A percentile compares a stretch with the other conserved stretches of the same genome.
These are phyloP conservation scores for Anoplophora glabripennis DNA, from an alignment of 1,140 invertebrate species.

Conservation along the genomic window DNA sequence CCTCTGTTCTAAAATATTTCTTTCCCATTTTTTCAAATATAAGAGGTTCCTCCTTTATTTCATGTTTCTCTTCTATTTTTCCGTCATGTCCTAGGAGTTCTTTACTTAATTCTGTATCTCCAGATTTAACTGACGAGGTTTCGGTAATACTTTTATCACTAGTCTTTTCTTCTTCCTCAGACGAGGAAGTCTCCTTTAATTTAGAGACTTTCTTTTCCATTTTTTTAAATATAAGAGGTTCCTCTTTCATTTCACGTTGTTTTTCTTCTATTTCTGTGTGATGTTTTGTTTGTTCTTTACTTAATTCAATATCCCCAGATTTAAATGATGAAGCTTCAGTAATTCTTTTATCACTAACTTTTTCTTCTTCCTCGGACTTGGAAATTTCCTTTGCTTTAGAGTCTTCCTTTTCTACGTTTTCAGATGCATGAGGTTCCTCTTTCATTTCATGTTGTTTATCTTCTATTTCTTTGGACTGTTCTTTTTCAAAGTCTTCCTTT, in stretches of 20 bases:
- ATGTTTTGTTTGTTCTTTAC: not conserved
- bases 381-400: no score
- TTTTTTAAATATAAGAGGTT: constrained; percentile 19
- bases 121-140: not conserved
- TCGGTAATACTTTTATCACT: not conserved
- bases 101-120: no score
- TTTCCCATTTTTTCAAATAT: constrained; percentile 10
- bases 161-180: constrained; percentile 5
- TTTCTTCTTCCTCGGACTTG: constrained; percentile 27
- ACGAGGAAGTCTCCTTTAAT: not conserved
- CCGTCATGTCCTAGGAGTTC: not conserved
- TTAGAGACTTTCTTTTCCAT: constrained; percentile 6
- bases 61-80: not conserved
- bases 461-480: no score
- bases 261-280: not conserved
- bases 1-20: not conserved
- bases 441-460: no score
- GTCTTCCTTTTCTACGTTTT: no score
- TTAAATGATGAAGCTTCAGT: not conserved
- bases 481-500: not conserved
- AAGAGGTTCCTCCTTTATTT: constrained; percentile 15
- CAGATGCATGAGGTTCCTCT: no score
- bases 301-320: not conserved
- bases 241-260: constrained; percentile 1
- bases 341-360: constrained; percentile 31